A percentile compares a stretch with the other conserved stretches of the same genome.
Evolutionary conservation across 1,140 invertebrate species (phyloP).

Genomic region (Zophobas morio): DNA sequence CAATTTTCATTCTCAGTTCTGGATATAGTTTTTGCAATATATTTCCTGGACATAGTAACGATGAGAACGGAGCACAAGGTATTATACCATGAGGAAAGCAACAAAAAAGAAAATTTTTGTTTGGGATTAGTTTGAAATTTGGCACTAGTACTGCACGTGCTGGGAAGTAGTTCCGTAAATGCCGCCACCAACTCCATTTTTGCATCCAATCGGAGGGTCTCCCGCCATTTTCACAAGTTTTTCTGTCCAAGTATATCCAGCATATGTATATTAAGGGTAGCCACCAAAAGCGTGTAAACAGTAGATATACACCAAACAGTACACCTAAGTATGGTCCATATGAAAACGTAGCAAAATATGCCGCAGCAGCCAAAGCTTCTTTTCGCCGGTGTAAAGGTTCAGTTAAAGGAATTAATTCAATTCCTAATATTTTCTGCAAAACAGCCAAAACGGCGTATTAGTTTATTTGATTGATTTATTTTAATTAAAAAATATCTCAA

Average conservation of each 20-base stretch:
- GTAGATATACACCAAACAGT: background rate
- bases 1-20: background rate
- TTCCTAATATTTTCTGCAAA: too few relatives aligned
- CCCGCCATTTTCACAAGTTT: conserved; percentile 37
- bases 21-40: conserved; percentile 17
- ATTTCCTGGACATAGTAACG: background rate
- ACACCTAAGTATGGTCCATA: background rate
- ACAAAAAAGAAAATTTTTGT: conserved; percentile 87
- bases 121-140: conserved; percentile 82
- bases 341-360: background rate
- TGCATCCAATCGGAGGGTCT: conserved; percentile 72
- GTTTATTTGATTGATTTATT: too few relatives aligned
- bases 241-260: conserved; percentile 7
- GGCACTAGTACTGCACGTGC: conserved; percentile 79
- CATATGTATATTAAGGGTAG: background rate
- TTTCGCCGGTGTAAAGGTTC: too few relatives aligned
- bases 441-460: too few relatives aligned
- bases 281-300: background rate
- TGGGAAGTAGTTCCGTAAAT: conserved; percentile 87
- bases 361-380: too few relatives aligned
- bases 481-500: too few relatives aligned
- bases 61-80: conserved; percentile 6
- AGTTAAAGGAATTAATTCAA: too few relatives aligned
- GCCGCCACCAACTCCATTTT: conserved; percentile 78
- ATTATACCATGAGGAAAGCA: conserved; percentile 89